A percentile compares a stretch with the other conserved stretches of the same genome.
phyloP scores from a whole-genome alignment of 2,113 vertebrate species.

The Ptilonorhynchus violaceus region DNA sequence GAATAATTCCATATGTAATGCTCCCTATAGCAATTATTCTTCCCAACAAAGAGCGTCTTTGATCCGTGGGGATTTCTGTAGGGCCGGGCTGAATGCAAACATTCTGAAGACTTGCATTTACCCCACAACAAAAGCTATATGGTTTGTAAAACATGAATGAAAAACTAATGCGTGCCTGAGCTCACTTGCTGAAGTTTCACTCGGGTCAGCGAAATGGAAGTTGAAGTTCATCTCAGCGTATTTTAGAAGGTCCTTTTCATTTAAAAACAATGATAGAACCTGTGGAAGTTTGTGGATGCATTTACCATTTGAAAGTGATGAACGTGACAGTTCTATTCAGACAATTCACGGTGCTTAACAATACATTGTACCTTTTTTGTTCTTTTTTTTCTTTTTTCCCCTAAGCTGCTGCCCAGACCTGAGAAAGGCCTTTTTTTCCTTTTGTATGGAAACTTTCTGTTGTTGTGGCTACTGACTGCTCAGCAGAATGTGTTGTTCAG shows the following conservation, averaged over 20 bases:
- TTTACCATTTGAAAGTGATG: slow-evolving; percentile 45
- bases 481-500: slow-evolving; percentile 24
- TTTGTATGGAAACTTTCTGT: slow-evolving; percentile 48
- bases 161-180: slow-evolving; percentile 12
- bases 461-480: neutral
- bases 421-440: slow-evolving; percentile 47
- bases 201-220: slow-evolving; percentile 33
- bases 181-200: slow-evolving; percentile 53
- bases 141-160: slow-evolving; percentile 30
- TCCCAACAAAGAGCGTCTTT: slow-evolving; percentile 8
- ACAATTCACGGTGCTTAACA: neutral
- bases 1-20: neutral
- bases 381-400: neutral
- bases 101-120: slow-evolving; percentile 30
- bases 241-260: slow-evolving; percentile 62
- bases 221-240: slow-evolving; percentile 58
- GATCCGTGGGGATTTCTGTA: slow-evolving; percentile 43
- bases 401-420: neutral
- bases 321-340: slow-evolving; percentile 62
- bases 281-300: slow-evolving; percentile 65
- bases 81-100: slow-evolving; percentile 18
- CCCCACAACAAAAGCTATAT: neutral
- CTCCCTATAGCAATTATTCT: neutral
- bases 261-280: slow-evolving; percentile 68
- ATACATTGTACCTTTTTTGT: slow-evolving; percentile 54